phyloP scores from a whole-genome alignment of 2,113 vertebrate species.

The Leptobrachium ailaonicum region DNA sequence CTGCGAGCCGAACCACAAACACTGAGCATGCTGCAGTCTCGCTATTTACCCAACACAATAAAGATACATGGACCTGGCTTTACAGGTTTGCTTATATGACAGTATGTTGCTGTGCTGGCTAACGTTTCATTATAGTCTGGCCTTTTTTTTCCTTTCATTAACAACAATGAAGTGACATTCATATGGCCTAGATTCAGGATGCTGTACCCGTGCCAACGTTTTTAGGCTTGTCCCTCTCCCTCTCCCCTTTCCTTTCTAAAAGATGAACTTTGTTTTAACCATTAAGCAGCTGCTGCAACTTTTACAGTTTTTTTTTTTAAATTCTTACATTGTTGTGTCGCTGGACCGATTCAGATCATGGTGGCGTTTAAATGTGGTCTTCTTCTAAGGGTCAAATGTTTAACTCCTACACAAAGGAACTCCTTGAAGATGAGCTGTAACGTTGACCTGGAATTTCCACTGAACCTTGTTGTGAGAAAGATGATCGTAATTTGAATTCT shows the following conservation, averaged over 20 bases:
- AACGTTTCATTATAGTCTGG: conserved; percentile 70
- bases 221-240: conserved; percentile 61
- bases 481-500: too few relatives aligned
- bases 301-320: not conserved
- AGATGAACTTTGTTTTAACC: conserved; percentile 62
- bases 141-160: conserved; percentile 67
- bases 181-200: conserved; percentile 73
- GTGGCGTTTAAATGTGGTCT: too few relatives aligned
- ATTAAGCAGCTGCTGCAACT: not conserved
- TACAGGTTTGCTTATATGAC: conserved; percentile 67
- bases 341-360: too few relatives aligned
- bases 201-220: conserved; percentile 64
- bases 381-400: too few relatives aligned
- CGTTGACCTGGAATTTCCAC: too few relatives aligned
- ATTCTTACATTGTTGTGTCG: too few relatives aligned
- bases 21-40: not conserved
- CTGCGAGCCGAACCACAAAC: not conserved
- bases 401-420: too few relatives aligned
- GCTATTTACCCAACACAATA: conserved; percentile 32
- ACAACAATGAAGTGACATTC: conserved; percentile 78
- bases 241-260: conserved; percentile 7
- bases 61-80: conserved; percentile 47
- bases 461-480: too few relatives aligned
- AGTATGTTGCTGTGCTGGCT: conserved; percentile 63
- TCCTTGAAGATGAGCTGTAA: too few relatives aligned